Conservation (phyloP, 2,113 vertebrate genomes). For the Xiphias gladius region DNA sequence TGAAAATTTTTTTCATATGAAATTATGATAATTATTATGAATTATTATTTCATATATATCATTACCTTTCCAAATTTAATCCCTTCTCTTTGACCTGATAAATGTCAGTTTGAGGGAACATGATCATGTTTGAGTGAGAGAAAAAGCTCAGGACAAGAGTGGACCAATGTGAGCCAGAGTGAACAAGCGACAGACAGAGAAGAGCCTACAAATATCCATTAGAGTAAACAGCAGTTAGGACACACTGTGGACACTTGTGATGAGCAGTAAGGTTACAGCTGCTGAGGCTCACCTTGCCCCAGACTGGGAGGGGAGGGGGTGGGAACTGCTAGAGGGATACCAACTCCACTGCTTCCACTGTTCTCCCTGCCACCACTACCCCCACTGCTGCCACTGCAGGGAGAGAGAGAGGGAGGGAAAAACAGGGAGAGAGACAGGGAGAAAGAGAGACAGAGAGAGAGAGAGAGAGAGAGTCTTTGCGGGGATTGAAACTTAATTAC, state of each 20-base stretch:
- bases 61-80: background rate
- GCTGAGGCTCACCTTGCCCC: constrained; percentile 88
- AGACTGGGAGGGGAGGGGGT: constrained; percentile 96
- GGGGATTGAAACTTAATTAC: constrained; percentile 39
- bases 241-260: background rate
- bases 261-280: background rate
- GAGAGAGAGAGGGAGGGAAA: background rate
- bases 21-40: no score
- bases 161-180: background rate
- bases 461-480: background rate
- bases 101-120: background rate
- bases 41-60: background rate
- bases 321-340: constrained; percentile 96
- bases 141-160: background rate
- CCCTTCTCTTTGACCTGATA: background rate
- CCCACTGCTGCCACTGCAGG: constrained; percentile 92
- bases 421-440: constrained; percentile 1
- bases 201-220: background rate
- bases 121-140: background rate
- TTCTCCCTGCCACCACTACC: constrained; percentile 97
- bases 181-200: background rate
- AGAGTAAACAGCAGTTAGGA: background rate
- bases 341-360: constrained; percentile 92
- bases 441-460: background rate
- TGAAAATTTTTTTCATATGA: background rate